phyloP scores from a whole-genome alignment of 2,888 invertebrate species.

The Eristalinus sepulchralis region DNA sequence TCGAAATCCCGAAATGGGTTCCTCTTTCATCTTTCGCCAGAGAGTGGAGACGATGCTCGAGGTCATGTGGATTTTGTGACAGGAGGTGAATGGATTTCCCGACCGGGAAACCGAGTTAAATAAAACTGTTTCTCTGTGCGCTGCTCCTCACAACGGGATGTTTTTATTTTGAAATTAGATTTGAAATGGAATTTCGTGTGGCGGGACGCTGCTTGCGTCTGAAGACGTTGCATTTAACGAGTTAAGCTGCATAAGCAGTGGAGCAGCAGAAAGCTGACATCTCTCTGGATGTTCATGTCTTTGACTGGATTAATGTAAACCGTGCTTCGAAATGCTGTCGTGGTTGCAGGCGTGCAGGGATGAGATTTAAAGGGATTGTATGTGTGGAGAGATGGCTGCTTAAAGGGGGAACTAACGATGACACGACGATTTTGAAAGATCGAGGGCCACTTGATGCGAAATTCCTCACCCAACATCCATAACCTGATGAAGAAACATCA shows the following conservation, averaged over 20 bases:
- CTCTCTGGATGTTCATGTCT: neutral
- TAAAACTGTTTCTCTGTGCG: neutral
- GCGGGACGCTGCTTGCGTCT: neutral
- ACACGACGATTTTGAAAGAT: too few species aligned
- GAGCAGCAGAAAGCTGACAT: neutral
- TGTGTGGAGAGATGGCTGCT: too few species aligned
- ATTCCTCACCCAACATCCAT: too few species aligned
- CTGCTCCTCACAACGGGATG: neutral
- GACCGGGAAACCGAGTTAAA: neutral
- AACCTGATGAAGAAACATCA: neutral
- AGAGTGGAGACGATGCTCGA: neutral
- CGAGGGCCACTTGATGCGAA: too few species aligned
- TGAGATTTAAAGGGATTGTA: neutral
- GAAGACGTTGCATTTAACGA: constrained; percentile 21
- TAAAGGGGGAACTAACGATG: too few species aligned
- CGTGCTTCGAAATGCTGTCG: neutral
- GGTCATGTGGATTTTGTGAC: neutral
- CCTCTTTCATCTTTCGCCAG: neutral
- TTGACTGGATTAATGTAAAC: neutral
- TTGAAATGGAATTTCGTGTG: constrained; percentile 37
- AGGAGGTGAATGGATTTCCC: neutral
- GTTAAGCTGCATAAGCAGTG: neutral
- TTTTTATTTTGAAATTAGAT: constrained; percentile 54
- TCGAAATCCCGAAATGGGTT: neutral
- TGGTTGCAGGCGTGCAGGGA: neutral